Evolutionary conservation across 2,888 invertebrate genomes (phyloP).

Genomic region (Acanthosepion pharaonis): DNA sequence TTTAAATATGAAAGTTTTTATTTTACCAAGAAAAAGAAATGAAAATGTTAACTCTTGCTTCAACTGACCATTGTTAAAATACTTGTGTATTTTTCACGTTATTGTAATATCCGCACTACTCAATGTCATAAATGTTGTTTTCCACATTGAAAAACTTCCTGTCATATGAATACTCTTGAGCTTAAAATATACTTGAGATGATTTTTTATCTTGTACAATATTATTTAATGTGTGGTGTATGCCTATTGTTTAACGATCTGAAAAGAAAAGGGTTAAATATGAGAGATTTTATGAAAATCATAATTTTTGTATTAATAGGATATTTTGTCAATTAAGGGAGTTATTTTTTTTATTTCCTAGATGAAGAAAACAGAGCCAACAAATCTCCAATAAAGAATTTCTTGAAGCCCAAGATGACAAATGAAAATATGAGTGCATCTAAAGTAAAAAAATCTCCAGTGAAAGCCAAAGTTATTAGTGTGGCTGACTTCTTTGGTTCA

Average conservation of each 20-base stretch:
- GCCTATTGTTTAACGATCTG: not conserved
- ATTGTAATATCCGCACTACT: too few relatives aligned
- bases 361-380: conserved; percentile 58
- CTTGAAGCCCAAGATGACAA: conserved; percentile 56
- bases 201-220: too few relatives aligned
- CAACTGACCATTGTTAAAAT: too few relatives aligned
- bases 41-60: too few relatives aligned
- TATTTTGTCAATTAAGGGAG: not conserved
- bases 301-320: not conserved
- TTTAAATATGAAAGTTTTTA: too few relatives aligned
- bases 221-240: not conserved
- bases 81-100: too few relatives aligned
- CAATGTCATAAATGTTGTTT: too few relatives aligned
- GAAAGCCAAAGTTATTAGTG: conserved; percentile 57
- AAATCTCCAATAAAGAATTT: conserved; percentile 63
- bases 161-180: not conserved
- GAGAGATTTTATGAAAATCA: not conserved
- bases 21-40: too few relatives aligned
- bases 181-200: not conserved
- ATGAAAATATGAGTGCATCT: conserved; percentile 49
- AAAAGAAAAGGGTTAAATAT: not conserved
- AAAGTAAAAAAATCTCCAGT: conserved; percentile 50
- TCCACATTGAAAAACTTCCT: not conserved
- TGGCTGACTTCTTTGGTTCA: conserved; percentile 68
- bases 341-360: conserved; percentile 50